These are phyloP conservation scores for Lepus europaeus DNA, from an alignment of 2,113 vertebrate genomes.

Conservation along the genomic window DNA sequence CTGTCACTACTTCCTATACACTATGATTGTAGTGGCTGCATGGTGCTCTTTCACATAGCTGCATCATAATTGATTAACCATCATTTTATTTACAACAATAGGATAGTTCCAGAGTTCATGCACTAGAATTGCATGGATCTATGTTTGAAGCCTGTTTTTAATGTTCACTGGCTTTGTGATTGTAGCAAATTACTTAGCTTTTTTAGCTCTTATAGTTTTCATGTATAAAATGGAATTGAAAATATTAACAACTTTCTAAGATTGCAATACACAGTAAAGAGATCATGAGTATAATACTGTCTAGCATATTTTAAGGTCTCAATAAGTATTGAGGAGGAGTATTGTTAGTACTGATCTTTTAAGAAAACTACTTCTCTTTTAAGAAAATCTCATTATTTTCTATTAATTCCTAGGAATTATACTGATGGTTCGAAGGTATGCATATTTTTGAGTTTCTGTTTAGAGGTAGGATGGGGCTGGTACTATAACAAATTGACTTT, in stretches of 20 bases:
- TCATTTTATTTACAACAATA: neutral
- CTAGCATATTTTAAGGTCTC: neutral
- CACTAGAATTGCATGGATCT: neutral
- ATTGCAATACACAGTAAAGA: neutral
- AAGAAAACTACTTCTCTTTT: too few species aligned
- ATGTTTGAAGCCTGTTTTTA: slow-evolving; percentile 40
- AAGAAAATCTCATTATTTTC: neutral
- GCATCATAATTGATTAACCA: neutral
- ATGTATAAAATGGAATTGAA: slow-evolving; percentile 46
- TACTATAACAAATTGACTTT: neutral
- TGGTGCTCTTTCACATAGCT: neutral
- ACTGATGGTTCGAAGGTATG: neutral
- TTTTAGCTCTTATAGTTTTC: neutral
- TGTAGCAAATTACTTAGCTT: slow-evolving; percentile 45
- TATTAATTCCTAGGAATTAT: neutral
- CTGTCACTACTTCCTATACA: slow-evolving; percentile 18
- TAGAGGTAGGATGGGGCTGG: neutral
- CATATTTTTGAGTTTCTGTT: neutral
- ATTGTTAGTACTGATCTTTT: neutral
- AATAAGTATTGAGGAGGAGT: neutral
- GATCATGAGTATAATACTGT: neutral
- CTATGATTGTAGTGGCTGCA: neutral
- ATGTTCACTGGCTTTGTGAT: slow-evolving; percentile 7
- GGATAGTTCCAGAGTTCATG: neutral
- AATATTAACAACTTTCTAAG: slow-evolving; percentile 3